Evolutionary conservation across 2,113 vertebrate species (phyloP).

Genomic region (Cheirogaleus medius): DNA sequence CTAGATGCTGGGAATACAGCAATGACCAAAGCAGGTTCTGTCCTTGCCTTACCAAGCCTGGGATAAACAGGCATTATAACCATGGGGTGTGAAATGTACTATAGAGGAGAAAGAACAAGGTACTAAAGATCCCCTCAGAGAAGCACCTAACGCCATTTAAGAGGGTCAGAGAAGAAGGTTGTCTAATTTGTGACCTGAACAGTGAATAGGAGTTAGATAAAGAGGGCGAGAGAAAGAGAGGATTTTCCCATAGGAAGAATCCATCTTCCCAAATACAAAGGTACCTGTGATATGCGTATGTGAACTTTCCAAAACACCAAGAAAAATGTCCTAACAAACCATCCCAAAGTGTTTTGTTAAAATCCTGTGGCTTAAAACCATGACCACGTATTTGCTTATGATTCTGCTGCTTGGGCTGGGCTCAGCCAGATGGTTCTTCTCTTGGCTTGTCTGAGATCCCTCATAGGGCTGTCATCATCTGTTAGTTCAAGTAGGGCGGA

Average conservation of each 20-base stretch:
- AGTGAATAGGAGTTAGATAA: neutral
- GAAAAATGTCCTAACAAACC: neutral
- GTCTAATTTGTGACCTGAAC: neutral
- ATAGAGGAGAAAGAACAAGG: neutral
- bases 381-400: neutral
- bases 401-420: neutral
- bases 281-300: neutral
- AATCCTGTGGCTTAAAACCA: neutral
- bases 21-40: neutral
- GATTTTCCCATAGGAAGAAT: neutral
- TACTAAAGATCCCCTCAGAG: neutral
- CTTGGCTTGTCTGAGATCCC: neutral
- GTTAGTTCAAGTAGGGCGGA: too few species aligned
- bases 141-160: neutral
- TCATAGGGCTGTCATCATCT: accelerated
- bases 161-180: neutral
- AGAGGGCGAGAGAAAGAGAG: neutral
- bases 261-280: neutral
- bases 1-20: neutral
- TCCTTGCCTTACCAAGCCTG: neutral
- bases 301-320: neutral
- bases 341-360: too few species aligned
- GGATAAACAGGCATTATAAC: accelerated
- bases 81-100: accelerated
- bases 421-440: neutral